Base-by-base conservation (phyloP, 2,888 invertebrate species). In the Apamea anceps region DNA sequence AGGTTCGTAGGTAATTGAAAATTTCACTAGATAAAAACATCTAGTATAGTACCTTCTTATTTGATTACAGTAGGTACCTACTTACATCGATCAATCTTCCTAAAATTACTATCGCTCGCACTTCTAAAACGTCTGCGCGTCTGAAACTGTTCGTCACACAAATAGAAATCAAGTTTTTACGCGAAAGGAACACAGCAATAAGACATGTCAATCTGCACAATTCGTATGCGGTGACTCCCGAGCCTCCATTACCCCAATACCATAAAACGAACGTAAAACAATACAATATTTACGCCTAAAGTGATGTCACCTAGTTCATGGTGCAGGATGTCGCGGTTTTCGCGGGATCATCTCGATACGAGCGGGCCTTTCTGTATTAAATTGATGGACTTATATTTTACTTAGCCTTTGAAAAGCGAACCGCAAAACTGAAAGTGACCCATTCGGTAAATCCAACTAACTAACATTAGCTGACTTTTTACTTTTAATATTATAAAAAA, bases 241-340 rank as follows among this genome's bases (percentile, higher is more conserved):
- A 80, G 88, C 80, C 79, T 87, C 85, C 87, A 91, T 91, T 88
- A 91, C 82, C 86, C 89, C 90, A 89, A 91, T 91, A 90, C 89
- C 91, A 93, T 93, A 93, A 93, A 93, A 92, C 88, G 80, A 84
- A 86, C 91, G 89, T 93, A 93, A 93, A 92, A 91, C 86, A 91
- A 89, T 88, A 89, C 88, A 90, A 91, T 91, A 92, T 92, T 91
- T 89, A 91, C 87, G 91, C 88, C 81, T 83, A 82, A 90, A 91
- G 91, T 89, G 90, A 75, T 90, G 87, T 85, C 65, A 79, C 51
- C 51, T 81, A 84, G 77, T 84, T 78, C 66, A 74, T 63, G 48
- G 79, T 13, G n/a, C 57, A 25, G 25, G 57, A 60, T n/a, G n/a
- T 37, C 48, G 71, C 15, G n/a, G 63, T 13, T 12, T 66, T 37